These are phyloP conservation scores for Galleria mellonella DNA, from an alignment of 1,140 invertebrate species.

Conservation along the genomic window DNA sequence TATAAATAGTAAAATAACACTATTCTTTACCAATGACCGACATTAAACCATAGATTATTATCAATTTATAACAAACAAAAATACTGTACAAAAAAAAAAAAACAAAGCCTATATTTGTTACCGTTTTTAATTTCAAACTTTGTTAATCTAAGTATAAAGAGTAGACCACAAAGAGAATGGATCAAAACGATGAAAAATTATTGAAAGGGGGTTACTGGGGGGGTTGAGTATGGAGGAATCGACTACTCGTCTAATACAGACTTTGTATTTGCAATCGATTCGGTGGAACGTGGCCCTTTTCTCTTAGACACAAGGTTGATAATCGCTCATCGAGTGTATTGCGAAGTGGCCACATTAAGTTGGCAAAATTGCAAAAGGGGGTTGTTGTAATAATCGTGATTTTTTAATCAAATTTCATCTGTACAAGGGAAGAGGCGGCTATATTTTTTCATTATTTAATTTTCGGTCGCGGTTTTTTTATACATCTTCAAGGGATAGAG, in stretches of 20 bases:
- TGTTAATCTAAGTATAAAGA: slow-evolving; percentile 68
- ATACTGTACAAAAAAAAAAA: slow-evolving; percentile 8
- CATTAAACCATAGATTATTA: too few relatives aligned
- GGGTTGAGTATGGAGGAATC: slow-evolving; percentile 28
- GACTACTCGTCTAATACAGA: slow-evolving; percentile 44
- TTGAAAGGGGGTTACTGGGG: slow-evolving; percentile 62
- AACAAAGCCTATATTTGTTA: slow-evolving; percentile 36
- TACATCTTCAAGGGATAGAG: slow-evolving; percentile 61
- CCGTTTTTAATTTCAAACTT: slow-evolving; percentile 69
- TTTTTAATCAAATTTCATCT: slow-evolving; percentile 74
- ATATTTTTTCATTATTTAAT: slow-evolving; percentile 75
- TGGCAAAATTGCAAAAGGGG: slow-evolving; percentile 45
- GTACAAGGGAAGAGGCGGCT: slow-evolving; percentile 64
- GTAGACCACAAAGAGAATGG: slow-evolving; percentile 59
- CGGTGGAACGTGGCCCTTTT: slow-evolving; percentile 11
- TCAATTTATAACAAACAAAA: too few relatives aligned
- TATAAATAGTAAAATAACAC: too few relatives aligned
- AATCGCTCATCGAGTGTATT: slow-evolving; percentile 6
- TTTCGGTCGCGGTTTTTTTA: slow-evolving; percentile 62
- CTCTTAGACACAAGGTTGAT: slow-evolving; percentile 8
- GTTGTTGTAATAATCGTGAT: slow-evolving; percentile 69
- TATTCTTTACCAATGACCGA: too few relatives aligned
- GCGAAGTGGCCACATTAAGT: slow-evolving; percentile 5
- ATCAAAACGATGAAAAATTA: slow-evolving; percentile 72
- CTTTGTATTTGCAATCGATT: slow-evolving; percentile 14